Base-by-base conservation (phyloP, 2,113 vertebrate genomes). In the Albula goreensis region DNA sequence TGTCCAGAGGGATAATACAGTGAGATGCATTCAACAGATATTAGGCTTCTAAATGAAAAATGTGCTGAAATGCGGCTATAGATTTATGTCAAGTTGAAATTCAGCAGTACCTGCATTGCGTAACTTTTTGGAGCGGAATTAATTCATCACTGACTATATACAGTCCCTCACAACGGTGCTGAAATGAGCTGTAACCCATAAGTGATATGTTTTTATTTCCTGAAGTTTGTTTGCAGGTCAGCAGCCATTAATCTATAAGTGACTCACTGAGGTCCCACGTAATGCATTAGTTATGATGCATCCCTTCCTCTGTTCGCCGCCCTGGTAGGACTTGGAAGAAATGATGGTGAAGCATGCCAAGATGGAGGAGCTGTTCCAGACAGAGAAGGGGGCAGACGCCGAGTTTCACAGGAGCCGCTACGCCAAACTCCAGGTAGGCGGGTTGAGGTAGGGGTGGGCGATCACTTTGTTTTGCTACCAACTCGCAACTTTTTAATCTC, bases 341-440 rank as follows among this genome's bases (percentile, higher is more conserved):
- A 88, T 96, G 81, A 86, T 96, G 90, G 93, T 94, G 89, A 96
- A 94, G 77, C 92, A 96, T 12, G 91, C 85, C 82, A n/a, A 90
- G 50, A 84, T 94, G 83, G 94, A 96, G 91, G 91, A 91, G 78
- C 88, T 89, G 86, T 95, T 95, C n/a, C 86, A 95, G 89, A 94
- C 93, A 80, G 92, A 94, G 81, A 95, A 92, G 85, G 91, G 92
- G 5, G 92, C 92, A 87, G 91, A 94, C 63, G 83, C 83, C 22
- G 79, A 93, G 88, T 92, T 92, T 66, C 89, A 95, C 83, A 90
- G 94, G 88, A 93, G 94, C 74, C 87, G 83, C 86, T 96, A 96
- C 87, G 93, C 87, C 84, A 90, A 77, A 1, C 90, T 96, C 31
- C 95, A 96, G 95, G 96, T 96, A 95, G 53, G 78, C 8, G 85